Evolutionary conservation across 2,888 invertebrate species (phyloP).

Genomic region (Noctua janthe): DNA sequence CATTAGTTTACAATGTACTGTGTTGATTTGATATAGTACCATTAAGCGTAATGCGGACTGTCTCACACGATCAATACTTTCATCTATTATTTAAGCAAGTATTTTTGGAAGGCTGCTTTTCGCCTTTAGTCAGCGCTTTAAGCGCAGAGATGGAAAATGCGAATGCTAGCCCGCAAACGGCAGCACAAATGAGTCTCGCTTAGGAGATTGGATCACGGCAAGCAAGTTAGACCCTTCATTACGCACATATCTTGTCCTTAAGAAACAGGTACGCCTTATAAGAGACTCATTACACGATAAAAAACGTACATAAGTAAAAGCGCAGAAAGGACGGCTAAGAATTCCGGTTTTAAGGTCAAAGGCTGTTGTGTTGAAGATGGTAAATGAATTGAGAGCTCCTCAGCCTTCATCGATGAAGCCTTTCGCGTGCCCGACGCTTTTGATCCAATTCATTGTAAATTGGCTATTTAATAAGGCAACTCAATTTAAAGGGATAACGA

Average conservation of each 20-base stretch:
- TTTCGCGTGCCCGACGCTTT: slow-evolving; percentile 31
- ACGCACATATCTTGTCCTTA: slow-evolving; percentile 36
- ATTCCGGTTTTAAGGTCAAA: slow-evolving; percentile 64
- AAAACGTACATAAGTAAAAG: slow-evolving; percentile 27
- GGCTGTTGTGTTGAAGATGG: slow-evolving; percentile 58
- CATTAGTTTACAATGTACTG: slow-evolving; percentile 38
- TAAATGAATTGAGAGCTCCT: slow-evolving; percentile 62
- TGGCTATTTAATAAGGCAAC: slow-evolving; percentile 6
- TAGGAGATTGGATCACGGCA: slow-evolving; percentile 51
- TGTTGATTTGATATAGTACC: slow-evolving; percentile 25
- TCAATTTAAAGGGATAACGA: slow-evolving; percentile 7
- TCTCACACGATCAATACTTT: slow-evolving; percentile 49
- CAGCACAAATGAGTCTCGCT: slow-evolving; percentile 26
- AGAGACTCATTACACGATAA: slow-evolving; percentile 42
- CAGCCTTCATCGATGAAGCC: slow-evolving; percentile 30
- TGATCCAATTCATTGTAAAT: slow-evolving; percentile 34
- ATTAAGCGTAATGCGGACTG: slow-evolving; percentile 27
- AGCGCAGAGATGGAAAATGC: slow-evolving; percentile 17
- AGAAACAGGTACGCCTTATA: slow-evolving; percentile 36
- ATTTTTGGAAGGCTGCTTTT: slow-evolving; percentile 26
- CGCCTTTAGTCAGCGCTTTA: slow-evolving; percentile 4
- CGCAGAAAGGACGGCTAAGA: slow-evolving; percentile 34
- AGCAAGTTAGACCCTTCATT: slow-evolving; percentile 46
- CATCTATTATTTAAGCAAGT: slow-evolving; percentile 50
- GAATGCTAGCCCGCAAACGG: slow-evolving; percentile 12